Percentiles rank a stretch among this genome's conserved stretches.
phyloP scores from a whole-genome alignment of 2,888 invertebrate genomes.

The Mesorhabditis sp. region DNA sequence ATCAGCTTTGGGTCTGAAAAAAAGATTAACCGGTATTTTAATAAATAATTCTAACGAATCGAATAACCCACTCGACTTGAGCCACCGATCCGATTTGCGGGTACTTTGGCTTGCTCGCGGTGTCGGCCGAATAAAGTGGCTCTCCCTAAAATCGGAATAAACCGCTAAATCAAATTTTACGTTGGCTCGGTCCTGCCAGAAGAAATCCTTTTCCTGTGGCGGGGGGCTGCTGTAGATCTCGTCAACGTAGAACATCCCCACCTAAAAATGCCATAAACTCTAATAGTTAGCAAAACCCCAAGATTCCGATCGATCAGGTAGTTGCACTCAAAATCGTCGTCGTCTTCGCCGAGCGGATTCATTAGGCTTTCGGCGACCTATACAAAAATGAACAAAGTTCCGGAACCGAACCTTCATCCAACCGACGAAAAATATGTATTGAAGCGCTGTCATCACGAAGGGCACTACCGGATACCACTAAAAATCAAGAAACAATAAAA shows the following conservation, averaged over 20 bases:
- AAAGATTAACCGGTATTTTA: background rate
- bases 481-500: background rate
- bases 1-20: slow-evolving; percentile 20
- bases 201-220: slow-evolving; percentile 31
- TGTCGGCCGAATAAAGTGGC: slow-evolving; percentile 39
- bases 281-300: slow-evolving; percentile 7
- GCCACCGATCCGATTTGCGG: slow-evolving; percentile 40
- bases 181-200: slow-evolving; percentile 20
- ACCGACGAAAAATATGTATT: slow-evolving; percentile 49
- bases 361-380: slow-evolving; percentile 47
- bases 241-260: slow-evolving; percentile 36
- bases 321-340: slow-evolving; percentile 50
- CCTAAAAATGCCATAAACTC: slow-evolving; percentile 15
- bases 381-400: background rate
- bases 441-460: slow-evolving; percentile 48
- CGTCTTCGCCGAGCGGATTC: slow-evolving; percentile 52
- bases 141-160: slow-evolving; percentile 16
- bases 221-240: slow-evolving; percentile 34
- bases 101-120: slow-evolving; percentile 30
- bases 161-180: background rate
- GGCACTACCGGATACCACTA: slow-evolving; percentile 42
- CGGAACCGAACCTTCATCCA: slow-evolving; percentile 41
- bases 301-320: slow-evolving; percentile 38
- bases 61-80: slow-evolving; percentile 27
- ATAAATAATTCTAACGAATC: background rate